A percentile compares a stretch with the other conserved stretches of the same genome.
Evolutionary conservation across 2,797 vertebrate species (phyloP).

Genomic region (Babyrousa celebensis): DNA sequence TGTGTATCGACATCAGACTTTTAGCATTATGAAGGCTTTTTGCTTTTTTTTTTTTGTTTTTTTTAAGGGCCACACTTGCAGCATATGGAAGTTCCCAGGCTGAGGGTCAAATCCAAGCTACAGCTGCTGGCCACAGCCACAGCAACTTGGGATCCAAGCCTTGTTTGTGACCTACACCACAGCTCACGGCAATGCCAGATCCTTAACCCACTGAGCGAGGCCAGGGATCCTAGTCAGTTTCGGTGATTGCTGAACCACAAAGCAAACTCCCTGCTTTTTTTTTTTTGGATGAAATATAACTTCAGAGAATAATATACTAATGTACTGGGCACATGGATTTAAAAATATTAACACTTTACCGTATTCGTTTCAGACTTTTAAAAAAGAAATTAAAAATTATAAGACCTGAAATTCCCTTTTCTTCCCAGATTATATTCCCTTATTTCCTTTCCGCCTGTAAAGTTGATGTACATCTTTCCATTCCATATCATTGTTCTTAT

Average conservation of each 20-base stretch:
- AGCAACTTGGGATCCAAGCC: too few species aligned
- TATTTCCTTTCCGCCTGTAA: background rate
- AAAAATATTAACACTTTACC: constrained; percentile 1
- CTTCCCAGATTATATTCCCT: background rate
- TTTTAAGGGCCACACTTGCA: too few species aligned
- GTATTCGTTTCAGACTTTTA: background rate
- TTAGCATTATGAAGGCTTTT: background rate
- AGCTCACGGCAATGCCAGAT: too few species aligned
- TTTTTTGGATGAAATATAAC: background rate
- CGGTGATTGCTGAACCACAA: too few species aligned
- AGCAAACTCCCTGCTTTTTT: too few species aligned
- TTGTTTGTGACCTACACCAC: too few species aligned
- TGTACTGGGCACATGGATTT: constrained; percentile 14
- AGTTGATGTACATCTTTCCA: background rate
- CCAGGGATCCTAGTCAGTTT: too few species aligned
- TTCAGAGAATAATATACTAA: background rate
- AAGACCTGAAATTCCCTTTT: background rate
- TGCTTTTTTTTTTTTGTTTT: background rate
- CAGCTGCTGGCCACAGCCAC: too few species aligned
- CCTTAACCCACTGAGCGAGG: too few species aligned
- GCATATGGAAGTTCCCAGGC: too few species aligned
- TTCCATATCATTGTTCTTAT: background rate
- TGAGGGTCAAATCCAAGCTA: too few species aligned
- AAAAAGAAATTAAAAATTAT: background rate
- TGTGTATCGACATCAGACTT: background rate